Evolutionary conservation across 2,888 invertebrate species (phyloP).

Genomic region (Drosophila picticornis): DNA sequence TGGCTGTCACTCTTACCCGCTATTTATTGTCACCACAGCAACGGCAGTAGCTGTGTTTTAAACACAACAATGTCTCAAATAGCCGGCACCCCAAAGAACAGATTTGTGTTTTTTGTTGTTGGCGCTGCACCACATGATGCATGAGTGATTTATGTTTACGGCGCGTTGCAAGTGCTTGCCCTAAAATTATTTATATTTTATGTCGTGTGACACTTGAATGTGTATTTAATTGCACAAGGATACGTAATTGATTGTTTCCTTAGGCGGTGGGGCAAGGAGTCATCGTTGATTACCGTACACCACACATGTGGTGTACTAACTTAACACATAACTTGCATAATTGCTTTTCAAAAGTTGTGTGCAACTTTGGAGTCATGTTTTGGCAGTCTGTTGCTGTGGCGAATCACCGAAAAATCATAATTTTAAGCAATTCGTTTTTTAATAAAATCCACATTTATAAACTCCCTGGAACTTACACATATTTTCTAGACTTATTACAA

Average conservation of each 20-base stretch:
- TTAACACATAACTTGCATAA: neutral
- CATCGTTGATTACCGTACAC: slow-evolving; percentile 1
- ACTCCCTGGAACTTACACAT: rapidly evolving
- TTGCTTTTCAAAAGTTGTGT: neutral
- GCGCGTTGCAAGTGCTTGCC: slow-evolving; percentile 41
- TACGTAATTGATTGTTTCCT: slow-evolving; percentile 55
- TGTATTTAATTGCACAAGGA: slow-evolving; percentile 66
- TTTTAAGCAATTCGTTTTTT: neutral
- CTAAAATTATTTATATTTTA: slow-evolving; percentile 59
- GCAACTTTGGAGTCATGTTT: neutral
- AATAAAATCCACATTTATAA: neutral
- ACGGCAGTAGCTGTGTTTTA: slow-evolving; percentile 29
- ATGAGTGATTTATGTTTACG: slow-evolving; percentile 74
- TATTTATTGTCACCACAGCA: slow-evolving; percentile 57
- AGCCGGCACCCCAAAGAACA: slow-evolving; percentile 37
- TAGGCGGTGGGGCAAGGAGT: neutral
- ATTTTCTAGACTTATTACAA: neutral
- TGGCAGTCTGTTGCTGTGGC: neutral
- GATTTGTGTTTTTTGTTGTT: slow-evolving; percentile 45
- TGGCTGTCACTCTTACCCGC: slow-evolving; percentile 55
- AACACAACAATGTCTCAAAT: slow-evolving; percentile 58
- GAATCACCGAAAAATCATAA: neutral
- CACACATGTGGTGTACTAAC: slow-evolving; percentile 5
- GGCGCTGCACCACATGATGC: slow-evolving; percentile 68
- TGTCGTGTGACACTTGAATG: slow-evolving; percentile 52